phyloP scores from a whole-genome alignment of 2,113 vertebrate species.

The Elephas maximus region DNA sequence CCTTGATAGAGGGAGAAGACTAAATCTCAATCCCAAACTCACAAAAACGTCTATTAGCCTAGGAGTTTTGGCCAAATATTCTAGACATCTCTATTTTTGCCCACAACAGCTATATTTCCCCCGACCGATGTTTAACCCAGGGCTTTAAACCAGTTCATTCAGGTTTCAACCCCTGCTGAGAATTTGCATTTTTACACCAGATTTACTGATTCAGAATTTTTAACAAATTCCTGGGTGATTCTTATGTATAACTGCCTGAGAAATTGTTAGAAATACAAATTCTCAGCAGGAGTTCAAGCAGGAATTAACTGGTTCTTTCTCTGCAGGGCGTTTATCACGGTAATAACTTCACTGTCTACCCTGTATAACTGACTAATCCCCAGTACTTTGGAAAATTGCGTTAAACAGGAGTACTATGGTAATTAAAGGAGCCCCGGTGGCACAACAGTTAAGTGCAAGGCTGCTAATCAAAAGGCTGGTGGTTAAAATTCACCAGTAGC shows the following conservation, averaged over 20 bases:
- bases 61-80: constrained; percentile 35
- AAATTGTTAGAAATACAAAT: no score
- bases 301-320: neutral
- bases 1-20: constrained; percentile 56
- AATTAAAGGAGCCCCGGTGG: neutral
- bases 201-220: no score
- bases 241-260: no score
- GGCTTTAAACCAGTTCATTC: no score
- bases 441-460: no score
- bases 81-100: constrained; percentile 33
- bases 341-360: neutral
- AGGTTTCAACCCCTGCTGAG: no score
- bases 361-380: constrained; percentile 78
- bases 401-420: constrained; percentile 70
- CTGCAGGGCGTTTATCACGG: neutral
- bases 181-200: no score
- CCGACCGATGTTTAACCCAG: neutral
- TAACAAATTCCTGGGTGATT: no score
- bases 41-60: neutral
- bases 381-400: constrained; percentile 77
- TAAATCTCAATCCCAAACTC: constrained; percentile 44
- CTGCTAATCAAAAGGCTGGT: no score
- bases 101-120: neutral
- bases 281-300: no score
- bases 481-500: neutral